phyloP scores from a whole-genome alignment of 2,113 vertebrate genomes.

The Calypte anna region DNA sequence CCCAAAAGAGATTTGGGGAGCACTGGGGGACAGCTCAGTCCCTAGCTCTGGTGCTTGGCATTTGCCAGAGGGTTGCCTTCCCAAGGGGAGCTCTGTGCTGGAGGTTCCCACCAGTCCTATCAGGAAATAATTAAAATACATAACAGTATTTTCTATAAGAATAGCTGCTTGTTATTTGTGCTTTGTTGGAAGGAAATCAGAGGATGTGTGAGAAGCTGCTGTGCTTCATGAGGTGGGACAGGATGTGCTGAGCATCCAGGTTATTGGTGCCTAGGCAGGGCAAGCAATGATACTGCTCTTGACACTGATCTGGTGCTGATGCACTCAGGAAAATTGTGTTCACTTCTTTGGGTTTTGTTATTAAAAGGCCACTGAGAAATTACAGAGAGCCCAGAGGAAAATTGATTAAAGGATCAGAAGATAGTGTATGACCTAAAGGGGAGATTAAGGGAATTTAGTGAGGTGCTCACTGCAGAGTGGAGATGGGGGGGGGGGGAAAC shows the following conservation, averaged over 20 bases:
- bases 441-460: constrained; percentile 31
- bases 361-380: constrained; percentile 35
- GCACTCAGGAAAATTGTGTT: background rate
- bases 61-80: background rate
- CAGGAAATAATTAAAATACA: background rate
- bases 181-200: background rate
- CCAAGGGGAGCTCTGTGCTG: accelerated
- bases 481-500: background rate
- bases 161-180: background rate
- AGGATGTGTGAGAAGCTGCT: background rate
- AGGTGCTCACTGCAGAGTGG: background rate
- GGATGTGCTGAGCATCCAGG: background rate
- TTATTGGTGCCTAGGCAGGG: accelerated
- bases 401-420: constrained; percentile 55
- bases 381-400: constrained; percentile 5
- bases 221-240: background rate
- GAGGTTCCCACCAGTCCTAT: background rate
- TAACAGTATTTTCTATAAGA: background rate
- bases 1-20: background rate
- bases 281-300: accelerated
- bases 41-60: background rate
- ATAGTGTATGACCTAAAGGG: background rate
- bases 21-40: background rate
- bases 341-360: background rate
- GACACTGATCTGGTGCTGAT: background rate